Evolutionary conservation across 2,888 invertebrate species (phyloP).

Genomic region (Athalia circularis): DNA sequence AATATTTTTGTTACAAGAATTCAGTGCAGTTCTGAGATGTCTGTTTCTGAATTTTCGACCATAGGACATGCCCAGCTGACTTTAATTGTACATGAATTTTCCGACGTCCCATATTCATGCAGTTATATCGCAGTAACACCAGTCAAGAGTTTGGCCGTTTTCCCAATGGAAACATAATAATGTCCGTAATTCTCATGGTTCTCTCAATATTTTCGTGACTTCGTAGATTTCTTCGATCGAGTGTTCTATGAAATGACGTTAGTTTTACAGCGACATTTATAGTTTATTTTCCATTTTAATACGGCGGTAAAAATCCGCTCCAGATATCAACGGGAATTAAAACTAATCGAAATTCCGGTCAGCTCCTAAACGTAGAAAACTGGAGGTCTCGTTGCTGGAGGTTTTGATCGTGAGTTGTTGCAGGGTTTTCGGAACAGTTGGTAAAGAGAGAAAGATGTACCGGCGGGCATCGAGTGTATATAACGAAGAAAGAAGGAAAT

Average conservation of each 20-base stretch:
- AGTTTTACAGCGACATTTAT: too few relatives aligned
- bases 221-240: too few relatives aligned
- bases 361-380: background rate
- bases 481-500: conserved; percentile 55
- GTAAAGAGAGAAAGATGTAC: conserved; percentile 22
- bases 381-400: background rate
- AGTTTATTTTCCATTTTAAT: too few relatives aligned
- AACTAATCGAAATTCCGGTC: background rate
- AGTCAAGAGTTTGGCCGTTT: conserved; percentile 19
- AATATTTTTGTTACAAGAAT: too few relatives aligned
- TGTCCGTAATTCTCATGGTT: background rate
- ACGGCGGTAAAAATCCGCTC: too few relatives aligned
- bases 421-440: conserved; percentile 2
- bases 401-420: conserved; percentile 28
- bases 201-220: too few relatives aligned
- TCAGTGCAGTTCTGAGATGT: too few relatives aligned
- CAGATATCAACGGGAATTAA: too few relatives aligned
- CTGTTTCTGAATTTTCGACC: too few relatives aligned
- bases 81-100: background rate
- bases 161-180: background rate
- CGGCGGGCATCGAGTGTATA: conserved; percentile 61
- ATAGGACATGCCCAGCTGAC: too few relatives aligned
- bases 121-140: conserved; percentile 8
- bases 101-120: conserved; percentile 5
- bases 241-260: too few relatives aligned